Conservation (phyloP, 2,888 invertebrate genomes). For the Synanthedon myopaeformis region DNA sequence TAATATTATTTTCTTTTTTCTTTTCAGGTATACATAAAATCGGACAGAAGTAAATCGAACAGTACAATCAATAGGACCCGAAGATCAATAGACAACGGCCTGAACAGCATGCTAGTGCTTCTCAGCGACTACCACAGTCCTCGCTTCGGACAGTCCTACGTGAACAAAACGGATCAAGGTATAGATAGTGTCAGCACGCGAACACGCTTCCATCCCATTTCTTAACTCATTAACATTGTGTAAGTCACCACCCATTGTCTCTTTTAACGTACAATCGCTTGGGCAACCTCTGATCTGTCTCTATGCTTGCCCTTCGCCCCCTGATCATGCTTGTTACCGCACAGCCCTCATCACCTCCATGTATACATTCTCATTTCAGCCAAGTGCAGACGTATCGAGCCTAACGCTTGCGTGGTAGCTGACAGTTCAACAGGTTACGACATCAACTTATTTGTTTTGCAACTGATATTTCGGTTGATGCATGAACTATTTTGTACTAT, state of each 20-base stretch:
- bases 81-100: slow-evolving; percentile 35
- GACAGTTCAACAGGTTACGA: slow-evolving; percentile 38
- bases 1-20: no score
- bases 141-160: slow-evolving; percentile 24
- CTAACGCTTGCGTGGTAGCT: slow-evolving; percentile 40
- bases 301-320: background rate
- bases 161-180: slow-evolving; percentile 36
- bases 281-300: background rate
- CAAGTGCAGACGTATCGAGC: slow-evolving; percentile 37
- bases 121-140: slow-evolving; percentile 35
- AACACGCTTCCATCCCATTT: background rate
- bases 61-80: slow-evolving; percentile 14
- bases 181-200: slow-evolving; percentile 12
- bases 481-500: slow-evolving; percentile 10
- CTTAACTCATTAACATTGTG: background rate
- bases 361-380: slow-evolving; percentile 41
- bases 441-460: slow-evolving; percentile 16
- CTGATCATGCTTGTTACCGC: slow-evolving; percentile 22
- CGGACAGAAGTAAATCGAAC: slow-evolving; percentile 17
- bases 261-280: background rate
- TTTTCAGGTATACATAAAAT: slow-evolving; percentile 43
- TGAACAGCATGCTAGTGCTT: slow-evolving; percentile 51
- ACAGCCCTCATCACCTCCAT: slow-evolving; percentile 26
- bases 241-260: background rate
- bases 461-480: slow-evolving; percentile 26